phyloP scores from a whole-genome alignment of 1,140 invertebrate species.

The Magallana angulata region DNA sequence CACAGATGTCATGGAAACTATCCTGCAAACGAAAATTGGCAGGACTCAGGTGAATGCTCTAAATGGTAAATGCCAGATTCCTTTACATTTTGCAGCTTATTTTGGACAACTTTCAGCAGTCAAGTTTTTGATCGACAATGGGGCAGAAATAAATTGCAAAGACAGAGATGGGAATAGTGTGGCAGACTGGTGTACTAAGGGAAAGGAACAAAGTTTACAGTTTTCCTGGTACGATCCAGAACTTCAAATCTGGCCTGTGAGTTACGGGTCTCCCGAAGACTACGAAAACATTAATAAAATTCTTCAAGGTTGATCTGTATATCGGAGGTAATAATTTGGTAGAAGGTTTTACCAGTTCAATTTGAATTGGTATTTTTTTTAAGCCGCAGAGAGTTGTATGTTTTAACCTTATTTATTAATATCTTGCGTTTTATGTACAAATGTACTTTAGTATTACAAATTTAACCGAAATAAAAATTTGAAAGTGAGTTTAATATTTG shows the following conservation, averaged over 20 bases:
- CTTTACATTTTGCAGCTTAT: background rate
- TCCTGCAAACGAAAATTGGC: background rate
- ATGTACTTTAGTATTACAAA: no score
- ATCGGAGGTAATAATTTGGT: no score
- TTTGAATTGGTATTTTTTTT: no score
- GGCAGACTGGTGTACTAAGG: background rate
- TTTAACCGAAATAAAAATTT: no score
- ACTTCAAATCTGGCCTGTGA: background rate
- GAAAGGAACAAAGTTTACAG: background rate
- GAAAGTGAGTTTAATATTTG: no score
- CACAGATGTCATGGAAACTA: background rate
- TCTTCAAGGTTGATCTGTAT: background rate
- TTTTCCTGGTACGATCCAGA: constrained; percentile 7
- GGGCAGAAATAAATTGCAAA: background rate
- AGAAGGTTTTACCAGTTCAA: no score
- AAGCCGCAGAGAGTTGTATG: no score
- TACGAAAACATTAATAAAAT: background rate
- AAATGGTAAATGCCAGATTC: background rate
- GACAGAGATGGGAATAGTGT: background rate
- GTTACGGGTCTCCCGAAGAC: background rate
- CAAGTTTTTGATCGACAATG: background rate
- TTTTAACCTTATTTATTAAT: no score
- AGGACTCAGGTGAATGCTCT: background rate
- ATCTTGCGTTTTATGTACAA: no score
- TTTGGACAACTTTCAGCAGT: background rate